These are phyloP conservation scores for Stenichneumon culpator DNA, from an alignment of 2,888 invertebrate species.

Conservation along the genomic window DNA sequence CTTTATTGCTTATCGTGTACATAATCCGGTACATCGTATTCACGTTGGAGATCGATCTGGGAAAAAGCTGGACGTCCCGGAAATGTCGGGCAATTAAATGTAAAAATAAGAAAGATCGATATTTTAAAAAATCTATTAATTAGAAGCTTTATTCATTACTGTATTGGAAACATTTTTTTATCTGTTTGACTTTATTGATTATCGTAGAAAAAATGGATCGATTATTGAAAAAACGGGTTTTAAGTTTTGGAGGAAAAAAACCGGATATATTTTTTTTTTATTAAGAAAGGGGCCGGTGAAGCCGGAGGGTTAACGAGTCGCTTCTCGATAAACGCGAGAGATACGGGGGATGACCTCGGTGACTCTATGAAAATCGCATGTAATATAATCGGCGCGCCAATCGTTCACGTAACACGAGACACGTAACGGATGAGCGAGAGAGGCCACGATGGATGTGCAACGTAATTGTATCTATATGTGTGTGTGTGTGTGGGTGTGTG, in stretches of 20 bases:
- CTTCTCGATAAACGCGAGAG: slow-evolving; percentile 1
- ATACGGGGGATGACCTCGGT: slow-evolving; percentile 25
- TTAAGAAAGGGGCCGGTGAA: neutral
- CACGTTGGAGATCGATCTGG: neutral
- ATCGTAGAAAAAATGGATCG: no score
- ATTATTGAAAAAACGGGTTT: no score
- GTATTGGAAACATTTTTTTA: no score
- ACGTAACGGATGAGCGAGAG: slow-evolving; percentile 44
- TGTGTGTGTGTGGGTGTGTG: neutral
- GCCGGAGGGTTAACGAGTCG: neutral
- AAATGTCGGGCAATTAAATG: no score
- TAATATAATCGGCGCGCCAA: slow-evolving; percentile 51
- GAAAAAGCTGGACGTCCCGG: no score
- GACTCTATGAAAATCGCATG: slow-evolving; percentile 26
- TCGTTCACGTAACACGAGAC: slow-evolving; percentile 58
- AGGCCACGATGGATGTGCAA: slow-evolving; percentile 38
- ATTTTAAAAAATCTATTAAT: no score
- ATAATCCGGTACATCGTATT: slow-evolving; percentile 37
- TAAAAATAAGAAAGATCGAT: no score
- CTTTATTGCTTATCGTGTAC: neutral
- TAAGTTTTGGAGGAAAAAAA: no score
- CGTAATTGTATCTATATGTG: slow-evolving; percentile 47
- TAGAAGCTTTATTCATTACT: no score
- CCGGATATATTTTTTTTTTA: neutral
- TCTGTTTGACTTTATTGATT: no score